phyloP scores from a whole-genome alignment of 2,797 vertebrate genomes.

The Okamejei kenojei region DNA sequence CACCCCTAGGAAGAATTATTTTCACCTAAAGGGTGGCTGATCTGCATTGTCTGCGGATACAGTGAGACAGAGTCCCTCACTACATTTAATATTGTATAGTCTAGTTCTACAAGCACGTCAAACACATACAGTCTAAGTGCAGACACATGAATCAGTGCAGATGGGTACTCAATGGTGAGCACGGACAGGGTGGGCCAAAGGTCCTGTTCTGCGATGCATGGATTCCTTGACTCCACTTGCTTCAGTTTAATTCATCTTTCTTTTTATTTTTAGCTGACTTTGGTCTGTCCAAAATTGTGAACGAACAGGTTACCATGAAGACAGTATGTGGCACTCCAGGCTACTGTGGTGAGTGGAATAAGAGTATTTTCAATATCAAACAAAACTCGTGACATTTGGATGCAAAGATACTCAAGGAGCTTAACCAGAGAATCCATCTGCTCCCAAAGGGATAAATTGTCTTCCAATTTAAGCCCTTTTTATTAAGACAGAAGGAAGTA shows the following conservation, averaged over 20 bases:
- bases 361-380: neutral
- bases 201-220: too few relatives aligned
- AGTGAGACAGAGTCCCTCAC: too few relatives aligned
- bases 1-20: too few relatives aligned
- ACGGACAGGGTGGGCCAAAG: too few relatives aligned
- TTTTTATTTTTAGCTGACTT: slow-evolving; percentile 67
- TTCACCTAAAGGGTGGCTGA: too few relatives aligned
- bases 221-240: too few relatives aligned
- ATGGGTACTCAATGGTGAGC: too few relatives aligned
- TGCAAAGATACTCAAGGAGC: neutral
- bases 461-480: neutral
- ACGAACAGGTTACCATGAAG: slow-evolving; percentile 82
- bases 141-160: too few relatives aligned
- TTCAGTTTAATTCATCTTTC: neutral
- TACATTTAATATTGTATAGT: too few relatives aligned
- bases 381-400: neutral
- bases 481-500: neutral
- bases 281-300: slow-evolving; percentile 78
- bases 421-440: neutral
- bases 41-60: too few relatives aligned
- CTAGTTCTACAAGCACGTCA: too few relatives aligned
- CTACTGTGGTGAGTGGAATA: slow-evolving; percentile 70
- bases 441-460: neutral
- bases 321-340: slow-evolving; percentile 78
- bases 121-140: too few relatives aligned